Percentiles rank a stretch among this genome's conserved stretches.
Conservation (phyloP, 2,888 invertebrate species). For the Ashinkailepas kermadecensis region DNA sequence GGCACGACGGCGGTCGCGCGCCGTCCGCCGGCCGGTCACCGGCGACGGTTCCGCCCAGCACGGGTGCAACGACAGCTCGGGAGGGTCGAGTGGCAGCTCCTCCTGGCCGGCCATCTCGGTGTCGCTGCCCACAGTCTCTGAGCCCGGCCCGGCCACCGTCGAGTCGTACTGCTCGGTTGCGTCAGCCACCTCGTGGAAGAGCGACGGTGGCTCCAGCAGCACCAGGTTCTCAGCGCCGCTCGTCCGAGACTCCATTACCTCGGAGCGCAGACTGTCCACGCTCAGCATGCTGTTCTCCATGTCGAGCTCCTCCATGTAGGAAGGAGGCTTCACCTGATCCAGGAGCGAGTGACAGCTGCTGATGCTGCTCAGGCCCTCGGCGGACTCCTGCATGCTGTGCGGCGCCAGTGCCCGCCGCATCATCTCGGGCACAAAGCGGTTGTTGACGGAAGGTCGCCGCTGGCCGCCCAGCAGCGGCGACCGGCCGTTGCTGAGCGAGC, state of each 20-base stretch:
- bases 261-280: conserved; percentile 72
- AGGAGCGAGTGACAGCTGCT: conserved; percentile 54
- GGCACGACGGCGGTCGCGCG: conserved; percentile 51
- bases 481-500: not conserved
- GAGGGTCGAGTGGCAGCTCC: conserved; percentile 35
- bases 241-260: conserved; percentile 51
- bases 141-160: conserved; percentile 45
- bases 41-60: conserved; percentile 28
- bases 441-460: not conserved
- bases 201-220: conserved; percentile 26
- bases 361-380: conserved; percentile 37
- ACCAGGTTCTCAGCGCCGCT: not conserved
- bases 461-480: not conserved
- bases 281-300: conserved; percentile 76
- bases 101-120: conserved; percentile 44
- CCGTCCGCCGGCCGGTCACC: conserved; percentile 45
- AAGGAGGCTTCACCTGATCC: conserved; percentile 75
- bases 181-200: conserved; percentile 31
- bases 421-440: conserved; percentile 53
- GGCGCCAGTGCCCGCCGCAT: conserved; percentile 59
- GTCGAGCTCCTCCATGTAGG: conserved; percentile 64
- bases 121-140: conserved; percentile 51
- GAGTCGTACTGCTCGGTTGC: conserved; percentile 48
- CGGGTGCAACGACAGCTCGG: conserved; percentile 33
- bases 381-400: conserved; percentile 23